Conservation (phyloP, 2,888 invertebrate genomes). For the Holacanthella duospinosa region DNA sequence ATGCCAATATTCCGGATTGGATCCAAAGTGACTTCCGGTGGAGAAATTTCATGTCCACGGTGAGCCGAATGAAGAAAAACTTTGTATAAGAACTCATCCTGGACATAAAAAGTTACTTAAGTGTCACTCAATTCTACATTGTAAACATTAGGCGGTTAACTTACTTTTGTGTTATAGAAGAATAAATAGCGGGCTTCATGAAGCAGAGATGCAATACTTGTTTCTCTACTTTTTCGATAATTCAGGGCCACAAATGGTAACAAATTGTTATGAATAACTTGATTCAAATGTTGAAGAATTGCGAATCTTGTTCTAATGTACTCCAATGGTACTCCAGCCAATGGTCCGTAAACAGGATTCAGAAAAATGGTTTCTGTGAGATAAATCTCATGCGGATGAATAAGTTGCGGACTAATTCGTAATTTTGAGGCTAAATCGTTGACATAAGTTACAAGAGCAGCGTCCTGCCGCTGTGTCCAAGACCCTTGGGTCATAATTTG, state of each 20-base stretch:
- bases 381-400: conserved; percentile 14
- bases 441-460: conserved; percentile 13
- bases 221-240: background rate
- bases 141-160: conserved; percentile 3
- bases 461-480: conserved; percentile 17
- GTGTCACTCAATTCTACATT: background rate
- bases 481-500: conserved; percentile 6
- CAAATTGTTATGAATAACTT: conserved; percentile 10
- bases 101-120: background rate
- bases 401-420: conserved; percentile 12
- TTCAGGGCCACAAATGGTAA: conserved; percentile 13
- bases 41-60: conserved; percentile 40
- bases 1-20: conserved; percentile 41
- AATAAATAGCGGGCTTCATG: conserved; percentile 14
- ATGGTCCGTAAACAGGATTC: conserved; percentile 1
- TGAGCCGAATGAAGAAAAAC: conserved; percentile 12
- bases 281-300: conserved; percentile 17
- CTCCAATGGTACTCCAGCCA: conserved; percentile 10
- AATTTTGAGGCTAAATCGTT: conserved; percentile 11
- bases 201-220: conserved; percentile 13
- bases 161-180: conserved; percentile 16
- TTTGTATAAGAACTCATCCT: conserved; percentile 15
- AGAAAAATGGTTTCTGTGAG: conserved; percentile 13
- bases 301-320: conserved; percentile 13
- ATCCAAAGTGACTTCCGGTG: conserved; percentile 42